A percentile compares a stretch with the other conserved stretches of the same genome.
Evolutionary conservation across 2,888 invertebrate species (phyloP).

Genomic region (Lampropteryx suffumata): DNA sequence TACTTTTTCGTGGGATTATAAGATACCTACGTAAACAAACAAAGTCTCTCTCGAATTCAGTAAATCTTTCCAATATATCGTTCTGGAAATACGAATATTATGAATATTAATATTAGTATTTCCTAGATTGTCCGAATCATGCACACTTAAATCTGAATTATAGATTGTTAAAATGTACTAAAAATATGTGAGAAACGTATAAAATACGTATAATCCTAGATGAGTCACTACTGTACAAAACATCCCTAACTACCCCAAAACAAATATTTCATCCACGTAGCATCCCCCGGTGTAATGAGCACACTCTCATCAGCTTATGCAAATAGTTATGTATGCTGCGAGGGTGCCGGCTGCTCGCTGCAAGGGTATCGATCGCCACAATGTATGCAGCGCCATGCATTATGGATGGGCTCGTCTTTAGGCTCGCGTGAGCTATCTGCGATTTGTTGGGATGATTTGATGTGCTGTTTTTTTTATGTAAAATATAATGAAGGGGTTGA

Average conservation of each 20-base stretch:
- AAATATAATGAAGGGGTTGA: conserved; percentile 15
- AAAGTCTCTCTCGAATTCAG: too few relatives aligned
- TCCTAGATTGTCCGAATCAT: too few relatives aligned
- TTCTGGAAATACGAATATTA: too few relatives aligned
- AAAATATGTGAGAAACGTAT: too few relatives aligned
- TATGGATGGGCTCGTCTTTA: conserved; percentile 33
- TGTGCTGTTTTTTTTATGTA: conserved; percentile 4
- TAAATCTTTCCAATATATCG: too few relatives aligned
- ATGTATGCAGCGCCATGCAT: conserved; percentile 42
- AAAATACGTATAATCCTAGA: background rate
- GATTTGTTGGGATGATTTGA: background rate
- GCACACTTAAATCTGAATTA: too few relatives aligned
- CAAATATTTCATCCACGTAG: conserved; percentile 18
- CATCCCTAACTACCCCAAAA: conserved; percentile 15
- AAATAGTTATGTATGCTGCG: conserved; percentile 48
- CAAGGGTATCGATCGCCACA: conserved; percentile 15
- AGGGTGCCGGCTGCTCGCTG: conserved; percentile 5
- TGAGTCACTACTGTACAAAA: background rate
- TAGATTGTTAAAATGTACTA: too few relatives aligned
- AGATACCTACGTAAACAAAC: too few relatives aligned
- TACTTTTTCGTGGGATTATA: background rate
- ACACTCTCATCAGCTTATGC: conserved; percentile 62
- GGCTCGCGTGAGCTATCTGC: background rate
- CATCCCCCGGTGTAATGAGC: conserved; percentile 44
- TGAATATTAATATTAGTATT: too few relatives aligned